Base-by-base conservation (phyloP, 2,797 vertebrate genomes). In the Apogon talboti region DNA sequence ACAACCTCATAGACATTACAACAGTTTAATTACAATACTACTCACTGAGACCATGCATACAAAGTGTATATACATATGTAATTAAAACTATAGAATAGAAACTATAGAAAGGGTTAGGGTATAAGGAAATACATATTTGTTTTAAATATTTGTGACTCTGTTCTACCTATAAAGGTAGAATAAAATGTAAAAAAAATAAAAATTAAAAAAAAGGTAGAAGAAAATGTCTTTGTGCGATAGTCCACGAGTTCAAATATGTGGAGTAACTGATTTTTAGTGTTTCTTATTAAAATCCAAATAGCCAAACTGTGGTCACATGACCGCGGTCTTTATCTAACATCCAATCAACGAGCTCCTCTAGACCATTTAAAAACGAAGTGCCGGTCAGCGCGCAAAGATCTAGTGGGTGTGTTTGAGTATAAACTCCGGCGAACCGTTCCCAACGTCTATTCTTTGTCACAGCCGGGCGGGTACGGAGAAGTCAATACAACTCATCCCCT, bases 291-390 rank as follows among this genome's bases (percentile, higher is more conserved):
- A 80, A 71, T 28, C 76, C 40, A 76, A 82, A 81, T 77, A 74
- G 43, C 57, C 64, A 59, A 63, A 77, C 38, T 63, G 19, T 75
- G 44, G 62, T 65, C 84, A 84, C 45, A 50, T 83, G 82, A 77
- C 78, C 53, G 2, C 0, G 0, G 11, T 43, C 35, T 75, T 72
- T 7, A 45, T 82, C 11, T 37, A 15, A 8, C 46, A 15, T 70
- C 93, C 95, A 95, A 95, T 95, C 89, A 91, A 12, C 63, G 68
- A 71, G 85, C 87, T 88, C 83, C 86, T 83, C 79, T 74, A 92
- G 95, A 95, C 96, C 96, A 96, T 98, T 98, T 98, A 98, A 98
- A 97, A 95, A 98, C 95, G 84, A 89, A 95, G 96, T 83, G 59
- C 96, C 96, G 94, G 93, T 60, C 82, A 70, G 53, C 78, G 90